Evolutionary conservation across 2,113 vertebrate species (phyloP).

Genomic region (Sceloporus undulatus): DNA sequence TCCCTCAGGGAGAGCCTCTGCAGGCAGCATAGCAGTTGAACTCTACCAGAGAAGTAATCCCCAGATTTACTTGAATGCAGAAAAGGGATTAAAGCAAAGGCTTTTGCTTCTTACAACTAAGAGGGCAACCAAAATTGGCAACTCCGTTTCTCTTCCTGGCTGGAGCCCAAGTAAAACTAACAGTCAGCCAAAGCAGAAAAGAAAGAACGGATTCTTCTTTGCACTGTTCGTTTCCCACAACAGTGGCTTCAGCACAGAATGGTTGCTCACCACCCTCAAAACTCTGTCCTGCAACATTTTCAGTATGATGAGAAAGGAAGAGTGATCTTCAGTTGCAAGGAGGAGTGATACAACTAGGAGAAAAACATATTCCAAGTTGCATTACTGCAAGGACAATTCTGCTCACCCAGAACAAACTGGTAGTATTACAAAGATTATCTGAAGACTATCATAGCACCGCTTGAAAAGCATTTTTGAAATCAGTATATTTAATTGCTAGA

Average conservation of each 20-base stretch:
- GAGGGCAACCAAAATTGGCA: not conserved
- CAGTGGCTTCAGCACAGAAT: rapidly evolving
- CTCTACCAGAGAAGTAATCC: conserved; percentile 21
- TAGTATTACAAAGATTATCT: rapidly evolving
- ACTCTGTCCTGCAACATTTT: no score
- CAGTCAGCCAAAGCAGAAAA: not conserved
- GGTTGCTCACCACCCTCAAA: rapidly evolving
- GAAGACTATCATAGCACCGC: not conserved
- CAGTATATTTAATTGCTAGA: rapidly evolving
- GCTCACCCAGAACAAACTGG: not conserved
- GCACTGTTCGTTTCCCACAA: rapidly evolving
- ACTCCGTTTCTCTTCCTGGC: not conserved
- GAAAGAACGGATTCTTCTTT: not conserved
- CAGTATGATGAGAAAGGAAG: rapidly evolving
- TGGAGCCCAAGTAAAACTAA: rapidly evolving
- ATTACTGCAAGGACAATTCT: not conserved
- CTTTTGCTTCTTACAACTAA: conserved; percentile 25
- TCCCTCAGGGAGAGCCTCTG: not conserved
- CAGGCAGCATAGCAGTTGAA: rapidly evolving
- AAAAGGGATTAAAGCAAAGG: not conserved
- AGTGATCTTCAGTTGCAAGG: not conserved
- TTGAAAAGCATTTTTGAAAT: not conserved
- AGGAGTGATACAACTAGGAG: not conserved
- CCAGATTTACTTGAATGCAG: conserved; percentile 1
- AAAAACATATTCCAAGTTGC: no score